Percentiles rank a stretch among this genome's conserved stretches.
These are phyloP conservation scores for Rhimphoctona megacephalus DNA, from an alignment of 2,888 invertebrate genomes.

Conservation along the genomic window DNA sequence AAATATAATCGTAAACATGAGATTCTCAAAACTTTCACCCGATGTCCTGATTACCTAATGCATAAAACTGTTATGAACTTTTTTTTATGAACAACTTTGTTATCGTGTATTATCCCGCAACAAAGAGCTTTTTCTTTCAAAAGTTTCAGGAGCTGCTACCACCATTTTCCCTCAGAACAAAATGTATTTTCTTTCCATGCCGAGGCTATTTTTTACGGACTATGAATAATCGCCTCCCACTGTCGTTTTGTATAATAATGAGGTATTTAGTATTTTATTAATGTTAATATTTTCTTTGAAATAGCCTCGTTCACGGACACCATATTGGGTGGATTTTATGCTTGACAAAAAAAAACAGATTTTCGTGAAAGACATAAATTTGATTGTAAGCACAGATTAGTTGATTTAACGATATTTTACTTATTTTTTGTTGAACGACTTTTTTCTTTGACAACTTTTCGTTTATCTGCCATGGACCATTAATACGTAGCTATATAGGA, in stretches of 20 bases:
- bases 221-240: slow-evolving; percentile 17
- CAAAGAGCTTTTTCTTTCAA: slow-evolving; percentile 19
- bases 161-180: not conserved
- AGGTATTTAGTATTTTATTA: not conserved
- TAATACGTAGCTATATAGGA: not conserved
- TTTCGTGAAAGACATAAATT: slow-evolving; percentile 1
- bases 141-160: slow-evolving; percentile 17
- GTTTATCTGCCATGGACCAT: slow-evolving; percentile 1
- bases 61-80: slow-evolving; percentile 39
- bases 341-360: not conserved
- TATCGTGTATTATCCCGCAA: slow-evolving; percentile 4
- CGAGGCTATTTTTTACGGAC: not conserved
- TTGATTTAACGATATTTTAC: not conserved
- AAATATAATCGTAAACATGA: slow-evolving; percentile 41
- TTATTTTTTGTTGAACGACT: not conserved
- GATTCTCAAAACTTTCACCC: slow-evolving; percentile 33
- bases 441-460: not conserved
- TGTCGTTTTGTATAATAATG: slow-evolving; percentile 20
- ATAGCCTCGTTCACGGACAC: not conserved
- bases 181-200: slow-evolving; percentile 7
- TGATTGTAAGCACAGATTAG: slow-evolving; percentile 1
- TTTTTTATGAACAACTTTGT: slow-evolving; percentile 23
- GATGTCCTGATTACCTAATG: slow-evolving; percentile 23
- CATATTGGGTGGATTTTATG: not conserved
- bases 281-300: not conserved